phyloP scores from a whole-genome alignment of 2,113 vertebrate genomes.

The Atractosteus spatula region DNA sequence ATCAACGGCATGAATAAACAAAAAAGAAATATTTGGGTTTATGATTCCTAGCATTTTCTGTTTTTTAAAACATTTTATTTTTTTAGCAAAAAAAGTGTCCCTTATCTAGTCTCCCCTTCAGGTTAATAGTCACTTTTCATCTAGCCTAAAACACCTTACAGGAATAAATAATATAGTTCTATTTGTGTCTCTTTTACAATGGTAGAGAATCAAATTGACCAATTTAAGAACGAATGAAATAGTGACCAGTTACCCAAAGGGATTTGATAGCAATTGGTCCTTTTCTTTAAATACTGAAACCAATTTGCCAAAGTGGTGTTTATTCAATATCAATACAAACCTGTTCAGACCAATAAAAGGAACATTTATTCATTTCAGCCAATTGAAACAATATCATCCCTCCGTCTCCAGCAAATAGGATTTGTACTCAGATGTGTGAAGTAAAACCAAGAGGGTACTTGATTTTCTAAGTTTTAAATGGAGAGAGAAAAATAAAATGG shows the following conservation, averaged over 20 bases:
- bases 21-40: no score
- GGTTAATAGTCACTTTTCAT: constrained; percentile 15
- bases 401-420: constrained; percentile 11
- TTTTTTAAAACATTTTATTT: no score
- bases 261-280: constrained; percentile 10
- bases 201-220: constrained; percentile 20
- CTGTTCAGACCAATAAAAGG: constrained; percentile 16
- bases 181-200: neutral
- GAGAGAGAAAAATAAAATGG: neutral
- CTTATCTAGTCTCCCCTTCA: constrained; percentile 9
- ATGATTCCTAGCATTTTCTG: no score
- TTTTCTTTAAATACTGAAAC: constrained; percentile 18
- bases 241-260: constrained; percentile 18
- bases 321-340: constrained; percentile 24
- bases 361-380: constrained; percentile 9
- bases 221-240: constrained; percentile 19
- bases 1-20: no score
- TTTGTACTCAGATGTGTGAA: neutral
- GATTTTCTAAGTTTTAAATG: no score
- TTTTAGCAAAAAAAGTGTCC: neutral
- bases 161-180: constrained; percentile 15
- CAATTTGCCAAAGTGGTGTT: constrained; percentile 18
- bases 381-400: constrained; percentile 15
- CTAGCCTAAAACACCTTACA: constrained; percentile 9
- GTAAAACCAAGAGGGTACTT: no score